phyloP scores from a whole-genome alignment of 2,888 invertebrate species.

The Lucinisca nassula region DNA sequence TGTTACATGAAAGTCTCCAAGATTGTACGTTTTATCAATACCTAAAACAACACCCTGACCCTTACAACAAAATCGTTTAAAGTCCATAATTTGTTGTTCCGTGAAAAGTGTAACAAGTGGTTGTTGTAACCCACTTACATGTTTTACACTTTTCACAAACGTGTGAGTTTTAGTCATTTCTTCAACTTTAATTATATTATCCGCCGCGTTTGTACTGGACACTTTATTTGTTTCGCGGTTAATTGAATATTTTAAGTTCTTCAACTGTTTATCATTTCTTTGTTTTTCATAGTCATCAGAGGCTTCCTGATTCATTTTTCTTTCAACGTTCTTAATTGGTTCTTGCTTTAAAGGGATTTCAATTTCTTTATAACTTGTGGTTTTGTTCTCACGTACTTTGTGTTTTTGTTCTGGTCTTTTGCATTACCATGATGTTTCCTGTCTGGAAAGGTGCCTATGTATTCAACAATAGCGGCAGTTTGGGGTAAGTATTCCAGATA shows the following conservation, averaged over 20 bases:
- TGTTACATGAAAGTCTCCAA: constrained; percentile 43
- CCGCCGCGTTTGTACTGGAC: background rate
- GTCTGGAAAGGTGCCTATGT: background rate
- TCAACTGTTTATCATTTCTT: constrained; percentile 28
- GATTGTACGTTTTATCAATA: constrained; percentile 50
- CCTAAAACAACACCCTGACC: constrained; percentile 26
- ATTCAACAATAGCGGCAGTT: background rate
- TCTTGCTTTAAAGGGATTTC: background rate
- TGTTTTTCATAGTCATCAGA: constrained; percentile 16
- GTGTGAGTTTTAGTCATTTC: constrained; percentile 36
- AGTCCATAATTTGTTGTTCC: constrained; percentile 28
- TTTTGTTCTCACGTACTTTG: background rate
- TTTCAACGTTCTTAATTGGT: background rate
- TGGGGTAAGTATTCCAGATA: no score
- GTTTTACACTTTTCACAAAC: constrained; percentile 29
- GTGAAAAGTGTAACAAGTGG: constrained; percentile 33
- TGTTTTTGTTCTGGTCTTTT: background rate
- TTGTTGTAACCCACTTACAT: constrained; percentile 19
- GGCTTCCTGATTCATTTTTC: background rate
- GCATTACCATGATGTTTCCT: background rate
- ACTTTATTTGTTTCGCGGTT: background rate
- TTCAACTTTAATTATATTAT: background rate
- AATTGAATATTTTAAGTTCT: background rate
- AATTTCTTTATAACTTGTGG: background rate
- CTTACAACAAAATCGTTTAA: constrained; percentile 42